phyloP scores from a whole-genome alignment of 2,888 invertebrate species.

The Chymomyza caudatula region DNA sequence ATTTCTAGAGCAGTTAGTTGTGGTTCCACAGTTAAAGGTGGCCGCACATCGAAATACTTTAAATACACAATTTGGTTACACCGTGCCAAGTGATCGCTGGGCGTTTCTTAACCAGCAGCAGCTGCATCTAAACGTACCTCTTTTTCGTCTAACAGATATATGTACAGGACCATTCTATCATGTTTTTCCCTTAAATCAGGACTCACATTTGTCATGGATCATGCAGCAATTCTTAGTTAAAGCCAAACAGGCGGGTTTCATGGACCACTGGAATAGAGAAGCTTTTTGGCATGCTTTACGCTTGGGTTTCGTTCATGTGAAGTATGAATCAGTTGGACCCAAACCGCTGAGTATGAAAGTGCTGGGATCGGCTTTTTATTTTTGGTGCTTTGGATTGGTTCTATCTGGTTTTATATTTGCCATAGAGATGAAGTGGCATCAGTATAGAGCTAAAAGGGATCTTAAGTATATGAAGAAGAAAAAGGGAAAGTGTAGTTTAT shows the following conservation, averaged over 20 bases:
- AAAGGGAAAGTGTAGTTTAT: too few relatives aligned
- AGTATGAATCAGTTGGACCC: conserved; percentile 34
- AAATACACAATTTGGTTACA: conserved; percentile 62
- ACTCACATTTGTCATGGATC: conserved; percentile 60
- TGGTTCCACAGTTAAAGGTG: conserved; percentile 21
- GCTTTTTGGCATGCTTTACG: conserved; percentile 62
- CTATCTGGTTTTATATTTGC: conserved; percentile 51
- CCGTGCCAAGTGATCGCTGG: conserved; percentile 70
- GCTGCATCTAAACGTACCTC: conserved; percentile 46
- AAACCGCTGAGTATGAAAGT: conserved; percentile 53
- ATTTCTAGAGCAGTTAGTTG: conserved; percentile 46
- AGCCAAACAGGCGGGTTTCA: conserved; percentile 55
- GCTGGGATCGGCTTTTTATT: conserved; percentile 45
- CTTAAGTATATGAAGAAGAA: not conserved
- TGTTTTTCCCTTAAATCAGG: conserved; percentile 60
- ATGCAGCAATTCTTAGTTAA: conserved; percentile 58
- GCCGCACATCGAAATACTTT: conserved; percentile 54
- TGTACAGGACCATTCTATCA: conserved; percentile 69
- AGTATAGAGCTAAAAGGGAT: conserved; percentile 4
- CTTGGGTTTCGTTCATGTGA: conserved; percentile 42
- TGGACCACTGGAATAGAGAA: conserved; percentile 49
- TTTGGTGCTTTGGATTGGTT: conserved; percentile 59
- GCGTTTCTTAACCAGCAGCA: conserved; percentile 63
- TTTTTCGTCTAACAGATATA: conserved; percentile 60
- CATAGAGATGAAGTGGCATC: conserved; percentile 55